These are phyloP conservation scores for Nothobranchius kuhntae DNA, from an alignment of 2,113 vertebrate genomes.

Conservation along the genomic window DNA sequence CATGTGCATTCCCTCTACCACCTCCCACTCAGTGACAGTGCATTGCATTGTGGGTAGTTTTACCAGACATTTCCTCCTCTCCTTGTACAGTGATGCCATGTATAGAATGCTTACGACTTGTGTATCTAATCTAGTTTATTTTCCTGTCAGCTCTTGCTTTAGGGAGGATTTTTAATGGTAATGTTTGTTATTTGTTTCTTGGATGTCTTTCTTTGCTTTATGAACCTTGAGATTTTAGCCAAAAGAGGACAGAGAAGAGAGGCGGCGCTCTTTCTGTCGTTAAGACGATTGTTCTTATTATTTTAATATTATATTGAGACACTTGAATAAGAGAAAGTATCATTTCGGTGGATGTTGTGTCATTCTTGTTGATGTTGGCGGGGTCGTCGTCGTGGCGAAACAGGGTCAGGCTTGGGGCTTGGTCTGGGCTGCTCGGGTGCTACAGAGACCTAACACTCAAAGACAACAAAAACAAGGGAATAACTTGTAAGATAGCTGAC, in stretches of 20 bases:
- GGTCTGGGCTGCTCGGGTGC: constrained; percentile 62
- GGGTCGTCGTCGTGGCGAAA: constrained; percentile 50
- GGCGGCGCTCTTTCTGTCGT: constrained; percentile 54
- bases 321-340: constrained; percentile 79
- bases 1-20: constrained; percentile 8
- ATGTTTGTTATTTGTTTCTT: constrained; percentile 75
- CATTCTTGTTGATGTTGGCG: constrained; percentile 61
- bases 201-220: constrained; percentile 56
- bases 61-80: constrained; percentile 71
- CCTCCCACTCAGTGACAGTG: constrained; percentile 65
- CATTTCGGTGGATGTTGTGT: constrained; percentile 74
- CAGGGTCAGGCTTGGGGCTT: constrained; percentile 58
- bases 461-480: constrained; percentile 39
- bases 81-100: constrained; percentile 80
- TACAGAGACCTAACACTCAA: constrained; percentile 64
- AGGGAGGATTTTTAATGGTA: constrained; percentile 62
- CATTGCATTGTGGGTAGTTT: constrained; percentile 78
- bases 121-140: constrained; percentile 60
- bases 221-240: constrained; percentile 71
- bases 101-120: constrained; percentile 77
- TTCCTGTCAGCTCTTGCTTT: constrained; percentile 39
- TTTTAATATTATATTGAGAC: constrained; percentile 74
- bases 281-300: constrained; percentile 69
- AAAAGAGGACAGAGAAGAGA: constrained; percentile 68
- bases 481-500: constrained; percentile 73